Percentiles rank a stretch among this genome's conserved stretches.
These are phyloP conservation scores for Loris lydekkerianus DNA, from an alignment of 2,797 vertebrate genomes.

Conservation along the genomic window DNA sequence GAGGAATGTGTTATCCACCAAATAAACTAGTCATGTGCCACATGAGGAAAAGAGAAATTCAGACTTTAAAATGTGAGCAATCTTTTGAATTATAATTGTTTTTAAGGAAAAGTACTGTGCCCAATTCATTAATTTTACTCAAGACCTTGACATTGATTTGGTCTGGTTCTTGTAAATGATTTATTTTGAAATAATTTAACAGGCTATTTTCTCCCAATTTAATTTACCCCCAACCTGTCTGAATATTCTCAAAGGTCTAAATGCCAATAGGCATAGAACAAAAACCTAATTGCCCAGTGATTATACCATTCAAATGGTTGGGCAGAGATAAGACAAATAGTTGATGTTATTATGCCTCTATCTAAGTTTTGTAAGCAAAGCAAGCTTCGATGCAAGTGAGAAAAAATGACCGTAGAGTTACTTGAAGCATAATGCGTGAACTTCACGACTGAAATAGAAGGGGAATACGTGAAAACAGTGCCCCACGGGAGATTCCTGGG, in stretches of 20 bases:
- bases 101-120: background rate
- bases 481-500: background rate
- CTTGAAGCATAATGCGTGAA: background rate
- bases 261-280: background rate
- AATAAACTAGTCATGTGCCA: background rate
- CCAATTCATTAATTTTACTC: background rate
- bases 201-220: constrained; percentile 32
- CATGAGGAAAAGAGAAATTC: background rate
- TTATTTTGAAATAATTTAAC: constrained; percentile 56
- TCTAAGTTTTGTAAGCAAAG: constrained; percentile 12
- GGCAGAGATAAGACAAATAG: constrained; percentile 6
- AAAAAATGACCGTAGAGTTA: background rate
- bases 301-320: background rate
- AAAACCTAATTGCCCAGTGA: background rate
- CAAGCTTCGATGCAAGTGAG: background rate
- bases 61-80: background rate
- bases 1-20: constrained; percentile 18
- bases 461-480: background rate
- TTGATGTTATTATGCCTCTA: background rate
- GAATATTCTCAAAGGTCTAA: background rate
- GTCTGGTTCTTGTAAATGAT: background rate
- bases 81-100: background rate
- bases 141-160: background rate
- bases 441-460: background rate
- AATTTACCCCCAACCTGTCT: background rate